Conservation (phyloP, 1,140 invertebrate species). For the Uloborus diversus region DNA sequence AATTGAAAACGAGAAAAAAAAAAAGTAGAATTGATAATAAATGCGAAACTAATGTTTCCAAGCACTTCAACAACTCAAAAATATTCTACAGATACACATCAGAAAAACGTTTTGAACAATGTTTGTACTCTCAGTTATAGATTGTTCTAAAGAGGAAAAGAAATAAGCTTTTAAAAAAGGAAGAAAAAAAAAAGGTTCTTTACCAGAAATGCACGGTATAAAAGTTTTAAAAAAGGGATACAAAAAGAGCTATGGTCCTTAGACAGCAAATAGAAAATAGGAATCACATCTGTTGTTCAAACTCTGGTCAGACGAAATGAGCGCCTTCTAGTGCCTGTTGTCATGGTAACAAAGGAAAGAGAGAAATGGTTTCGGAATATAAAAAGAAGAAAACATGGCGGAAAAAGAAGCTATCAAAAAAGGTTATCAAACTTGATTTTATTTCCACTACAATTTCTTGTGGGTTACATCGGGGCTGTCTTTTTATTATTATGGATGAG, state of each 20-base stretch:
- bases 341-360: slow-evolving; percentile 9
- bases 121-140: no score
- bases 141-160: no score
- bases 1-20: no score
- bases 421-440: slow-evolving; percentile 52
- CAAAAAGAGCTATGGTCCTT: background rate
- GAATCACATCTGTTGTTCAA: slow-evolving; percentile 39
- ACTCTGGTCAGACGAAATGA: background rate
- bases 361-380: background rate
- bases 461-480: slow-evolving; percentile 7
- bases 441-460: slow-evolving; percentile 35
- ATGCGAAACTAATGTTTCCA: no score
- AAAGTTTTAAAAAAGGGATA: no score
- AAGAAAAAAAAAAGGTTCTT: slow-evolving; percentile 17
- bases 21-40: no score
- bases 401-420: slow-evolving; percentile 21
- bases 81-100: no score
- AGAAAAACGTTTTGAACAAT: no score
- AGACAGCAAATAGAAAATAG: slow-evolving; percentile 40
- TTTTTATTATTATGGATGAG: slow-evolving; percentile 50
- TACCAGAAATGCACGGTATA: no score
- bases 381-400: background rate
- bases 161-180: slow-evolving; percentile 5
- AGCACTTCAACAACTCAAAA: no score
- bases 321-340: slow-evolving; percentile 28